Conservation (phyloP, 1,140 invertebrate species). For the Eulimnadia texana region DNA sequence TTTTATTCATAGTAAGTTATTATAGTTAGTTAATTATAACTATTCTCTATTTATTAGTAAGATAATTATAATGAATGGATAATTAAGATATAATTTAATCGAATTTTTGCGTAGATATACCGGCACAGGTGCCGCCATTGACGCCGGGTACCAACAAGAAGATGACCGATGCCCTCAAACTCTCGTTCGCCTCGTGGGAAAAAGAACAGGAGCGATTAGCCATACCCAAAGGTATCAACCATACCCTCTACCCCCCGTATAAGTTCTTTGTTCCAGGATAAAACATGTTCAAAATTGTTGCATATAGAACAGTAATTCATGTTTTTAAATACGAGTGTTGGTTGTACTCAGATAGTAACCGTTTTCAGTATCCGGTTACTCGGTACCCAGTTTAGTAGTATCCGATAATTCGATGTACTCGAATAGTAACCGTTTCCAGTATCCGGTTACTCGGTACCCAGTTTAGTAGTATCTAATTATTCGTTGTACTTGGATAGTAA, state of each 20-base stretch:
- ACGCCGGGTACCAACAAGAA: slow-evolving; percentile 97
- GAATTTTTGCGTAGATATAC: slow-evolving; percentile 58
- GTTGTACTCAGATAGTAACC: no score
- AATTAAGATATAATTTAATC: slow-evolving; percentile 16
- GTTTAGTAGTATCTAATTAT: no score
- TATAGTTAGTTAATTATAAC: background rate
- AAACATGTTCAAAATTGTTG: no score
- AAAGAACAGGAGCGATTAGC: slow-evolving; percentile 80
- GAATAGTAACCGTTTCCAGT: no score
- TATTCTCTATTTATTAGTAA: background rate
- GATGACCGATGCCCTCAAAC: slow-evolving; percentile 91
- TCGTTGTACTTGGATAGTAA: no score
- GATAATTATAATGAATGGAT: background rate
- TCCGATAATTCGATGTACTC: no score
- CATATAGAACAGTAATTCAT: no score
- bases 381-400: no score
- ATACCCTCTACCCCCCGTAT: background rate
- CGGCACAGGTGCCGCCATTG: slow-evolving; percentile 84
- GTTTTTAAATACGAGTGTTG: no score
- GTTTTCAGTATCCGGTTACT: no score
- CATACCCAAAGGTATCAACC: slow-evolving; percentile 79
- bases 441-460: no score
- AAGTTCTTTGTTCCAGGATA: no score
- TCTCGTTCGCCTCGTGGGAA: slow-evolving; percentile 92
- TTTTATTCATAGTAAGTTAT: background rate